phyloP scores from a whole-genome alignment of 2,113 vertebrate species.

The Pteruthius melanotis region DNA sequence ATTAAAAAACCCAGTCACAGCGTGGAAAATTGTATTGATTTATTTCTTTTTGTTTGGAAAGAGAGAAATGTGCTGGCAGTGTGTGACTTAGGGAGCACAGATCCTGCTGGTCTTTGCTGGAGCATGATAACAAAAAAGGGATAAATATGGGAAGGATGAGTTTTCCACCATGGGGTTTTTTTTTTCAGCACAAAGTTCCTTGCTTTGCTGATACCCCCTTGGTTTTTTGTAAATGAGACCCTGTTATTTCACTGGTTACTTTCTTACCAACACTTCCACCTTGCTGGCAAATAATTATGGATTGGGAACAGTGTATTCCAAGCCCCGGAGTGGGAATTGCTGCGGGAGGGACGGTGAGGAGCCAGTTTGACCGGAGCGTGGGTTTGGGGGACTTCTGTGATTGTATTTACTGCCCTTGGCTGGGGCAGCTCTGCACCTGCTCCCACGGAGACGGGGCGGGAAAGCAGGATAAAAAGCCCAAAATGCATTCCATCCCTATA shows the following conservation, averaged over 20 bases:
- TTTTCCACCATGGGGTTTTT: rapidly evolving
- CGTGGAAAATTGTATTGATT: constrained; percentile 33
- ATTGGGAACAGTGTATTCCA: rapidly evolving
- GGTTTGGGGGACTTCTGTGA: background rate
- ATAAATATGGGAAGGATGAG: background rate
- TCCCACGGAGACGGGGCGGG: background rate
- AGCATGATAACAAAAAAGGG: background rate
- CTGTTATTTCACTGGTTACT: background rate
- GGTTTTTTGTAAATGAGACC: background rate
- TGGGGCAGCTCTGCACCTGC: constrained; percentile 9
- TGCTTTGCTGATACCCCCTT: background rate
- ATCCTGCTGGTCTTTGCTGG: background rate
- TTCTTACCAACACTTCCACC: background rate
- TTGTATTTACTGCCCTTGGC: background rate
- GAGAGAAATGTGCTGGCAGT: background rate
- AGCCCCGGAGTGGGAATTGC: background rate
- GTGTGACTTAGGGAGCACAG: background rate
- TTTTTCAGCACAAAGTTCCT: background rate
- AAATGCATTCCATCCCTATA: constrained; percentile 64
- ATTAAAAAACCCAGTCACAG: background rate
- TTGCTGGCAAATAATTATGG: background rate
- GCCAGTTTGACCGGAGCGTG: background rate
- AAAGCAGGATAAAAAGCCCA: background rate
- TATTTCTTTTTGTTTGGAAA: background rate
- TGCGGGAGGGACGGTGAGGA: background rate